Evolutionary conservation across 1,140 invertebrate species (phyloP), one percentile per base, ranked within the genome.

Genomic region (Drosophila subpulchrella): DNA sequence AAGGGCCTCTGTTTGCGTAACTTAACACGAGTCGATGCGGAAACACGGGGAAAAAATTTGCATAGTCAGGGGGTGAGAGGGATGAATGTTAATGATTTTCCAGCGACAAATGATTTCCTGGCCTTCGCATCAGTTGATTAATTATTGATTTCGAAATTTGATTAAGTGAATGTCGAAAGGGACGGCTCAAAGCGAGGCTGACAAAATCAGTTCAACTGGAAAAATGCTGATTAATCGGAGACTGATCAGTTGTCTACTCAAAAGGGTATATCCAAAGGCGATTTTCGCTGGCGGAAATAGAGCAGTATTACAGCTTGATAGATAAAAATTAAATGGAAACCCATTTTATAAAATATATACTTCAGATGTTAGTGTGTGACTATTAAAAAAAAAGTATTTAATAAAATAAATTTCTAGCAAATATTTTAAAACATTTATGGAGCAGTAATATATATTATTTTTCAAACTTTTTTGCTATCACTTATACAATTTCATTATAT

Each of bases 131-230:
- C 65, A 71, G 78, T 82, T 88, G 84, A 89, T 89, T 89, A 89
- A 89, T 89, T 89, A 90, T 89, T 89, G 80, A 89, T 89, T 89
- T 66, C 58, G 47, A 79, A 61, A 73, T 82, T 86, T 79, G 83
- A 86, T 88, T 86, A 85, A 81, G 63, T 71, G 73, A 76, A 76
- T 70, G 55, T 58, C 67, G 70, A 59, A 55, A 56, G 47, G 70
- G 4, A 51, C 27, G 34, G 34, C 47, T 36, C 17, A 46, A 56
- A 55, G 54, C 32, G 12, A 10, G 34, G 17, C 47, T 56, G 62
- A 41, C 50, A 36, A 53, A 71, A 75, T 79, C 61, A 82, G 72
- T 67, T 75, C 61, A 75, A 39, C 72, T 75, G 73, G 73, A 75
- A 72, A 60, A 44, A 48, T 47, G 20, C 47, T 57, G 60, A 57